phyloP scores from a whole-genome alignment of 1,140 invertebrate species.

The Drosophila lowei region DNA sequence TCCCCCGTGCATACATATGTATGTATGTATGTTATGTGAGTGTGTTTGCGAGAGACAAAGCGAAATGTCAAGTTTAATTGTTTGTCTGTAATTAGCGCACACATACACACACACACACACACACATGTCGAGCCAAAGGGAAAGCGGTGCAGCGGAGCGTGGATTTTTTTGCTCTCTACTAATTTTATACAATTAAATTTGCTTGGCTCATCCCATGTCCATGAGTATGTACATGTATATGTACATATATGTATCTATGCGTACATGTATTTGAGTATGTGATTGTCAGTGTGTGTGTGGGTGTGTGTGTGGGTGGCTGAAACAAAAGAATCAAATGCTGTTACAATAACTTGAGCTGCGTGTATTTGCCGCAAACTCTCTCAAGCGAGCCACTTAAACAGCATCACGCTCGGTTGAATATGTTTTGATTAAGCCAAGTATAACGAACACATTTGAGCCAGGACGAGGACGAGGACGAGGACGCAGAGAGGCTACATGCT shows the following conservation, averaged over 20 bases:
- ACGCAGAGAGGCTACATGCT: constrained; percentile 11
- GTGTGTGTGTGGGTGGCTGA: constrained; percentile 23
- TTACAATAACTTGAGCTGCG: constrained; percentile 72
- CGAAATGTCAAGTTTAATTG: constrained; percentile 78
- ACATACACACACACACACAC: constrained; percentile 21
- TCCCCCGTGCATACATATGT: constrained; percentile 8
- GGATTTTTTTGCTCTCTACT: constrained; percentile 42
- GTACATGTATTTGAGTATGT: constrained; percentile 1
- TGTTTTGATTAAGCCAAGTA: constrained; percentile 81
- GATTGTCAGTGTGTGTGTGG: constrained; percentile 16
- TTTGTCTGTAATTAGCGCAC: constrained; percentile 75
- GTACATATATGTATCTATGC: not conserved
- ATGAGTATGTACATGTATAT: not conserved
- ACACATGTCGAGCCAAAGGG: not conserved
- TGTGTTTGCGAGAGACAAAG: constrained; percentile 47
- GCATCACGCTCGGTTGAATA: constrained; percentile 77
- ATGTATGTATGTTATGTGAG: not conserved
- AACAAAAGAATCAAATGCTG: constrained; percentile 79
- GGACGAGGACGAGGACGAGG: constrained; percentile 25
- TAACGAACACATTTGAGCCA: constrained; percentile 76
- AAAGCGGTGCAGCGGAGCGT: constrained; percentile 22
- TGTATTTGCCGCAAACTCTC: constrained; percentile 75
- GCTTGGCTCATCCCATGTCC: constrained; percentile 48
- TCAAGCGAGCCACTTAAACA: constrained; percentile 79
- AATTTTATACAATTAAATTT: constrained; percentile 78